These are phyloP conservation scores for Callospermophilus lateralis DNA, from an alignment of 2,113 vertebrate species.

Conservation along the genomic window DNA sequence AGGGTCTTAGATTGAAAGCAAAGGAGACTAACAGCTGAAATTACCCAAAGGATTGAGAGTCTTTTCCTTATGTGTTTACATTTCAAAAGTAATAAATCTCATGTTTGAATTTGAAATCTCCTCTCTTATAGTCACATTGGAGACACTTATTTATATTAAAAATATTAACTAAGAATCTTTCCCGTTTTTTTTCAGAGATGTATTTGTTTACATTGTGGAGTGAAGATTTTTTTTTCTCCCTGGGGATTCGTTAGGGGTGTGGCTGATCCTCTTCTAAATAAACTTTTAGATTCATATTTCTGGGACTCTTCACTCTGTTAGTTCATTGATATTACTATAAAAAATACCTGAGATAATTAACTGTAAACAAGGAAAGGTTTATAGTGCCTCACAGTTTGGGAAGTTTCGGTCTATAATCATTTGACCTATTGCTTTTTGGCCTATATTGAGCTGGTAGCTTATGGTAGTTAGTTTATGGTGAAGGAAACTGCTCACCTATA, in stretches of 20 bases:
- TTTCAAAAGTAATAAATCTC: neutral
- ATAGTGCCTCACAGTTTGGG: neutral
- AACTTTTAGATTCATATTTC: neutral
- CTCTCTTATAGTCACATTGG: neutral
- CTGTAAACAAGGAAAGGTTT: neutral
- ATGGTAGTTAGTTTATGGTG: too few species aligned
- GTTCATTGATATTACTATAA: neutral
- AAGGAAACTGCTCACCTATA: neutral
- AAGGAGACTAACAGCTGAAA: neutral
- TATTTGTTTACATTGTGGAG: neutral
- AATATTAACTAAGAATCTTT: neutral
- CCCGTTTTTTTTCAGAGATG: neutral
- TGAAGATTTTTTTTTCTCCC: neutral
- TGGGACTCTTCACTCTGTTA: neutral
- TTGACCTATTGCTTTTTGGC: neutral
- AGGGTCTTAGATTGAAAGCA: neutral
- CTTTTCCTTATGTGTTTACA: neutral
- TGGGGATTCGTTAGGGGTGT: neutral
- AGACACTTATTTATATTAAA: neutral
- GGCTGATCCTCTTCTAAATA: neutral
- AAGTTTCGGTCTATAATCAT: neutral
- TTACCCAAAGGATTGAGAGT: neutral
- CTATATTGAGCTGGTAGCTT: neutral
- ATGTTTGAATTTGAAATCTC: neutral
- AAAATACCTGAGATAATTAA: neutral